Base-by-base conservation (phyloP, 2,797 vertebrate species). In the Nasua narica region DNA sequence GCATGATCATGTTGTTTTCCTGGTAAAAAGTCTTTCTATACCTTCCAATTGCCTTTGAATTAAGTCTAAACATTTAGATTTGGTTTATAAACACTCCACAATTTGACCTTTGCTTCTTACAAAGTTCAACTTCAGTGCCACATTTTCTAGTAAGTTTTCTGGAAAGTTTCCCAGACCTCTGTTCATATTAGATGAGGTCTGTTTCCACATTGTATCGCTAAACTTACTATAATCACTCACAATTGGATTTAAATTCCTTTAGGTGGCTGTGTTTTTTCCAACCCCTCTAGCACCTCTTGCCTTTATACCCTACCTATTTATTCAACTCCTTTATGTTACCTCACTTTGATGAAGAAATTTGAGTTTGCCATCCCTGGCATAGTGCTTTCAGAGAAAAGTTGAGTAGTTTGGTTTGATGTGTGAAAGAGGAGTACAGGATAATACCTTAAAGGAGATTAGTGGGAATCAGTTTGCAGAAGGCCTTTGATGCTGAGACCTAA, bases 381-480 rank as follows among this genome's bases (percentile, higher is more conserved):
- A 88, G 13, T 92, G 48, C 48, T 95, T 85, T 95, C 90, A 95
- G 54, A 62, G n/a, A 67, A 92, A 65, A 92, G 65, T 79, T 48
- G 18, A 78, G 21, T 78, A 74, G 50, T 78, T 48, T 83, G 52
- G 52, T 93, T 81, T 81, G 52, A 43, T 88, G 12, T 62, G 13
- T 76, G 48, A 85, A 48, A 62, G 37, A 82, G 15, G 25, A 87
- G 25, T 58, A 48, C 43, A 81, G 48, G 58, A 91, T 91, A 86
- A n/a, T 62, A 60, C 32, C 46, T 43, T 88, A 78, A 77, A 87
- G 43, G 40, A 76, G 56, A 52, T 79, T 67, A 81, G 81, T 62
- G 29, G 81, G 40, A 85, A 16, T 94, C 78, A 72, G 10, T 72
- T 89, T 83, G 90, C 67, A 90, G 82, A 86, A 88, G 32, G n/a